Evolutionary conservation across 2,797 vertebrate species (phyloP).

Genomic region (Mallotus villosus): DNA sequence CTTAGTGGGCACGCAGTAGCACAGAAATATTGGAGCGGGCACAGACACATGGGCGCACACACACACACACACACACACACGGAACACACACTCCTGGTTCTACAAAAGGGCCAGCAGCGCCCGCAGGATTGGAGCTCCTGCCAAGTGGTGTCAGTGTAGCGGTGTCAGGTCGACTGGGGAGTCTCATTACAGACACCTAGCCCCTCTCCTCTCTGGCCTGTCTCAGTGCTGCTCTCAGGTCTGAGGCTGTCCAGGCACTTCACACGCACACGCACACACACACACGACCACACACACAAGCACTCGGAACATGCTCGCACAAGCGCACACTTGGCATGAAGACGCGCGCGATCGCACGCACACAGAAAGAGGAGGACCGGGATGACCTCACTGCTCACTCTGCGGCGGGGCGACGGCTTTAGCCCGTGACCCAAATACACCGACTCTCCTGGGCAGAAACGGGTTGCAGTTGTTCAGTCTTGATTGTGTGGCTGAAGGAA

Average conservation of each 20-base stretch:
- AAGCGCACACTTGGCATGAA: too few species aligned
- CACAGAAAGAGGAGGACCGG: too few species aligned
- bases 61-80: too few species aligned
- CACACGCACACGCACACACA: slow-evolving; percentile 15
- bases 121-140: slow-evolving; percentile 33
- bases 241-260: not conserved
- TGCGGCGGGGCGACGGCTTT: too few species aligned
- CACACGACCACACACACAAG: not conserved
- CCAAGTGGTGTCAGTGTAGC: slow-evolving; percentile 46
- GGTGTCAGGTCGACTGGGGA: slow-evolving; percentile 34
- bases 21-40: too few species aligned
- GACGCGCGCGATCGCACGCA: too few species aligned
- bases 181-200: slow-evolving; percentile 44
- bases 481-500: too few species aligned
- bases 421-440: not conserved
- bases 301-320: not conserved
- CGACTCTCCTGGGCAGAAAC: not conserved
- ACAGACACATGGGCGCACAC: too few species aligned
- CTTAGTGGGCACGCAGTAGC: too few species aligned
- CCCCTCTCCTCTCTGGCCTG: slow-evolving; percentile 5
- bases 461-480: too few species aligned
- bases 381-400: too few species aligned
- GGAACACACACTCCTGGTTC: not conserved
- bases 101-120: not conserved
- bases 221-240: slow-evolving; percentile 13